These are phyloP conservation scores for Phyllostomus discolor DNA, from an alignment of 2,113 vertebrate species.

Conservation along the genomic window DNA sequence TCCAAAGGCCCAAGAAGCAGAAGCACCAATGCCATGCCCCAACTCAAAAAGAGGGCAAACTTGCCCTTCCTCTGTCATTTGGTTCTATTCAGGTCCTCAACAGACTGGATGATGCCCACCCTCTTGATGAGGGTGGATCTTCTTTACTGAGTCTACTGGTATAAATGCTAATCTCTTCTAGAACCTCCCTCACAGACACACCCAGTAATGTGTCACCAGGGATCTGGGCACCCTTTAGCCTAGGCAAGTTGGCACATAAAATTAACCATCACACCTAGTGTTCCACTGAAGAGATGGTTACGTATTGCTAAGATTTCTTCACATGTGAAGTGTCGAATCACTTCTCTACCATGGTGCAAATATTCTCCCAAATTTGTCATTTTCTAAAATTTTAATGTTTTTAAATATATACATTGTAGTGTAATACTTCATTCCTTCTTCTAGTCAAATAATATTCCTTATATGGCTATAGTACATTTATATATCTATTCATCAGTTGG, in stretches of 20 bases:
- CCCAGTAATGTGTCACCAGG: neutral
- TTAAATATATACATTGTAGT: neutral
- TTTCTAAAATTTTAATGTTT: neutral
- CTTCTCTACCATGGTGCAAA: neutral
- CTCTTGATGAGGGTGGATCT: neutral
- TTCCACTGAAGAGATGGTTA: neutral
- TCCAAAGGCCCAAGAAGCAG: neutral
- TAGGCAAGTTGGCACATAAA: neutral
- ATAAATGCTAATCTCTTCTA: neutral
- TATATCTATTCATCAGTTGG: neutral
- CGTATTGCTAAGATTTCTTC: neutral
- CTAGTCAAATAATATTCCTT: neutral
- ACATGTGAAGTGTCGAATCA: neutral
- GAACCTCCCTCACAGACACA: neutral
- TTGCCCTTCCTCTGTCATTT: neutral
- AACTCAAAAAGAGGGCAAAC: neutral
- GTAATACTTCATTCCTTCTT: neutral
- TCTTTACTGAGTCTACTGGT: neutral
- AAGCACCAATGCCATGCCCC: neutral
- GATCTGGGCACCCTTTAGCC: neutral
- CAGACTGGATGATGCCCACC: too few species aligned
- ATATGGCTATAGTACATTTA: neutral
- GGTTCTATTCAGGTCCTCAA: neutral
- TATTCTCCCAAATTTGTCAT: neutral
- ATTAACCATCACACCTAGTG: neutral